Evolutionary conservation across 2,113 vertebrate species (phyloP).

Genomic region (Cepphus grylle): DNA sequence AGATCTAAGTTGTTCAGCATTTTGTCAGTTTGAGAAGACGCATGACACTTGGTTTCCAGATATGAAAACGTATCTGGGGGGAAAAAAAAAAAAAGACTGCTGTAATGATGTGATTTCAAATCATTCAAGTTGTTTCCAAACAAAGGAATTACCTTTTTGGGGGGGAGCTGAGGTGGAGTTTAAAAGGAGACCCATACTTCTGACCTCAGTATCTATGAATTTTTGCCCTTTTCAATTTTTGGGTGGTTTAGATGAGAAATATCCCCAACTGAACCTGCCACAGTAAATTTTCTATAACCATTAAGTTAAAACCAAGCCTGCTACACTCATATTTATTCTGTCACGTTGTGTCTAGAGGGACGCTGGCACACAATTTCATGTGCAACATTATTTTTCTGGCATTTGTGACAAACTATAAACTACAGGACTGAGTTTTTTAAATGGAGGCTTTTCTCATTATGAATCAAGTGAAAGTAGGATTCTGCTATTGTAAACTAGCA

Average conservation of each 20-base stretch:
- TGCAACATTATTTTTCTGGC: background rate
- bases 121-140: background rate
- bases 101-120: background rate
- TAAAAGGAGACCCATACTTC: background rate
- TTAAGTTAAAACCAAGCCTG: background rate
- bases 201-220: background rate
- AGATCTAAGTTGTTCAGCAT: background rate
- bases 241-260: background rate
- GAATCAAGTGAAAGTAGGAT: background rate
- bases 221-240: background rate
- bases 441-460: background rate
- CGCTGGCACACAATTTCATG: background rate
- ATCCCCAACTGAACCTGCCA: background rate
- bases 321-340: background rate
- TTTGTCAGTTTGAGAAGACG: background rate
- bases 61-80: accelerated
- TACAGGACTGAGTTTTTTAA: background rate
- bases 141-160: background rate
- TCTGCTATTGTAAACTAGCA: background rate
- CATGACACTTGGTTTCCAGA: background rate
- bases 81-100: background rate
- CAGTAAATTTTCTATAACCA: background rate
- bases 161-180: accelerated
- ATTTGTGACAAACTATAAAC: background rate
- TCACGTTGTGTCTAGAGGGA: background rate